Conservation (phyloP, 2,888 invertebrate species). For the Halictus ligatus region DNA sequence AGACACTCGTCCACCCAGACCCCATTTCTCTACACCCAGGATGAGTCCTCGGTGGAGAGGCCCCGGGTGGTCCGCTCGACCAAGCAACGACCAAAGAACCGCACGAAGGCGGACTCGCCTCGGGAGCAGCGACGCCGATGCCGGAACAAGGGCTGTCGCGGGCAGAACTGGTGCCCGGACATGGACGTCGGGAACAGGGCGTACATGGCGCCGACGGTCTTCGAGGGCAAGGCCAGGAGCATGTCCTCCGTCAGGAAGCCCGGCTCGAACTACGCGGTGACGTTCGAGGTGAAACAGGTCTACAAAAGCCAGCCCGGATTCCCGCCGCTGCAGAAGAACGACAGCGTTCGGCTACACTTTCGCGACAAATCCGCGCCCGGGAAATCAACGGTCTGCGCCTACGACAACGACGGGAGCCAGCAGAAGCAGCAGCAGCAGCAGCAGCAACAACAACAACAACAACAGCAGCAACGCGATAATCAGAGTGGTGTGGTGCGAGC, state of each 20-base stretch:
- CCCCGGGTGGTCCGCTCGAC: constrained; percentile 71
- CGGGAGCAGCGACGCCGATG: constrained; percentile 81
- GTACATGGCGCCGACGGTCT: constrained; percentile 88
- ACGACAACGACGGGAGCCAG: constrained; percentile 74
- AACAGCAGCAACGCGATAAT: constrained; percentile 72
- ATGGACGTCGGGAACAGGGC: constrained; percentile 88
- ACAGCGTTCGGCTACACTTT: constrained; percentile 86
- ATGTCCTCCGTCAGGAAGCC: constrained; percentile 86
- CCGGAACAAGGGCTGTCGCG: constrained; percentile 77
- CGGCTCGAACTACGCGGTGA: constrained; percentile 87
- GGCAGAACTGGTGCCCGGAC: constrained; percentile 86
- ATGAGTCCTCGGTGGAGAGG: constrained; percentile 67
- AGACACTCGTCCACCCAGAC: constrained; percentile 67
- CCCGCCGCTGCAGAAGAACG: constrained; percentile 84
- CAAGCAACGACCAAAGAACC: constrained; percentile 76
- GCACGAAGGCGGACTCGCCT: constrained; percentile 76
- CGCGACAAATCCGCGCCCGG: constrained; percentile 83
- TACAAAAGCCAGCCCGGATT: constrained; percentile 87
- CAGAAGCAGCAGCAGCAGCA: constrained; percentile 59
- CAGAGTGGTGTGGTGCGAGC: constrained; percentile 85
- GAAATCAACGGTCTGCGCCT: constrained; percentile 82
- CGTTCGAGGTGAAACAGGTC: constrained; percentile 88
- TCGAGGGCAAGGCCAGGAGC: constrained; percentile 88
- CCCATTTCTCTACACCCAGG: constrained; percentile 42
- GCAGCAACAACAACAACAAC: constrained; percentile 61